These are phyloP conservation scores for Lagria hirta DNA, from an alignment of 2,888 invertebrate species.

Conservation along the genomic window DNA sequence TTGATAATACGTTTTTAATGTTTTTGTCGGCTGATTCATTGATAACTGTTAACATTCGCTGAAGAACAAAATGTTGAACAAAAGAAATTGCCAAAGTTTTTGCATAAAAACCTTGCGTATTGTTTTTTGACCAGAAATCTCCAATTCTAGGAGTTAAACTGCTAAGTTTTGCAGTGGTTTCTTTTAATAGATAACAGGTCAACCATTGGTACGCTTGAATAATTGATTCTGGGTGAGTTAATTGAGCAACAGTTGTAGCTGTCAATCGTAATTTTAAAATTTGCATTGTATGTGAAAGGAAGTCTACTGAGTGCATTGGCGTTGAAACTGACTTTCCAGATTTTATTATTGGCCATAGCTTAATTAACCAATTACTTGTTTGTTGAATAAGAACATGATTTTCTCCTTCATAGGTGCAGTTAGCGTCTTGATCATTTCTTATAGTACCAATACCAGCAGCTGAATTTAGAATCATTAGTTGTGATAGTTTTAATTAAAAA, in stretches of 20 bases:
- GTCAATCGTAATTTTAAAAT: slow-evolving; percentile 59
- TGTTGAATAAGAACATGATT: slow-evolving; percentile 82
- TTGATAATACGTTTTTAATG: slow-evolving; percentile 59
- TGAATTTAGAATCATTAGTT: too few species aligned
- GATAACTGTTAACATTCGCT: slow-evolving; percentile 57
- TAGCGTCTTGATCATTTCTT: slow-evolving; percentile 81
- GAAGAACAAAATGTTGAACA: slow-evolving; percentile 67
- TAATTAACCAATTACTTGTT: slow-evolving; percentile 81
- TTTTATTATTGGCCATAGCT: slow-evolving; percentile 57
- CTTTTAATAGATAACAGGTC: slow-evolving; percentile 71
- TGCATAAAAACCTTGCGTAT: slow-evolving; percentile 83
- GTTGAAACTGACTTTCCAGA: slow-evolving; percentile 53
- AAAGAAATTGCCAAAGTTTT: slow-evolving; percentile 77
- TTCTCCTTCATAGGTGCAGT: slow-evolving; percentile 89
- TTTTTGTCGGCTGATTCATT: slow-evolving; percentile 53
- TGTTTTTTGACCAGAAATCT: slow-evolving; percentile 76
- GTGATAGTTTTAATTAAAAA: too few species aligned
- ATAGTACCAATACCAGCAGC: slow-evolving; percentile 74
- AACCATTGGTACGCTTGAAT: slow-evolving; percentile 78
- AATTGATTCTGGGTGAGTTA: slow-evolving; percentile 54
- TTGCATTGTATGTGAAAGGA: slow-evolving; percentile 60
- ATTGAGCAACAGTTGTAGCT: slow-evolving; percentile 55
- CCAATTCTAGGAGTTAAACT: slow-evolving; percentile 57
- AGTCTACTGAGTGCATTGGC: slow-evolving; percentile 68
- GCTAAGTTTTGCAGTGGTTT: slow-evolving; percentile 64